These are phyloP conservation scores for Enteromius unitaeniatus DNA, from an alignment of 2,797 vertebrate species.

Conservation along the genomic window DNA sequence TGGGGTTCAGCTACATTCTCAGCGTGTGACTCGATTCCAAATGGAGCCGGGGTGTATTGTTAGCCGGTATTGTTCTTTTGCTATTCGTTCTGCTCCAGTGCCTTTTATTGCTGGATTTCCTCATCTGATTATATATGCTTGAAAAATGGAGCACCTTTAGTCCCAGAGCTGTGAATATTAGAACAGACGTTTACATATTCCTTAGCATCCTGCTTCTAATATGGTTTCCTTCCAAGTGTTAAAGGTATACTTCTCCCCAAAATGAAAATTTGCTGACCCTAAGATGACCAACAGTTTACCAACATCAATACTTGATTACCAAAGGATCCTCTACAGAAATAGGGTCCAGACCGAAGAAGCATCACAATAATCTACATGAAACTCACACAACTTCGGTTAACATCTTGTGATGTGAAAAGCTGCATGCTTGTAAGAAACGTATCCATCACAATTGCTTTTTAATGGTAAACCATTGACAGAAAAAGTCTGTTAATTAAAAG, in stretches of 20 bases:
- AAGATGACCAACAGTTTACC: background rate
- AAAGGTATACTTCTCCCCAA: background rate
- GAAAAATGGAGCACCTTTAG: background rate
- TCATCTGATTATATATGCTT: slow-evolving; percentile 20
- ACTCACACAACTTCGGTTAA: background rate
- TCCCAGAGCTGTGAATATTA: slow-evolving; percentile 19
- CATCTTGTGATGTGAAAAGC: background rate
- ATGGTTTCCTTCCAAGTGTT: background rate
- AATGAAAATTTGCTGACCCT: background rate
- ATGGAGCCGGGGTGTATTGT: slow-evolving; percentile 15
- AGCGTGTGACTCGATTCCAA: slow-evolving; percentile 15
- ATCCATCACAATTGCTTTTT: background rate
- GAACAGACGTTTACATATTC: background rate
- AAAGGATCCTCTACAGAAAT: background rate
- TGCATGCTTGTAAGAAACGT: background rate
- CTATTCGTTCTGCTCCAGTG: slow-evolving; percentile 29
- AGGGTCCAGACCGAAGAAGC: background rate
- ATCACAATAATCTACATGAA: background rate
- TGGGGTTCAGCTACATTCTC: slow-evolving; percentile 23
- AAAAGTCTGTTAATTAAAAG: no score
- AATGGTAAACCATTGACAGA: background rate
- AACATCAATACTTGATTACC: background rate
- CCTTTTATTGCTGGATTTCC: slow-evolving; percentile 25
- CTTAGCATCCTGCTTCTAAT: background rate
- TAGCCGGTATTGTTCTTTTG: slow-evolving; percentile 2